Percentiles rank a stretch among this genome's conserved stretches.
phyloP scores from a whole-genome alignment of 2,797 vertebrate species.

The Pangasius sanitwongsei region DNA sequence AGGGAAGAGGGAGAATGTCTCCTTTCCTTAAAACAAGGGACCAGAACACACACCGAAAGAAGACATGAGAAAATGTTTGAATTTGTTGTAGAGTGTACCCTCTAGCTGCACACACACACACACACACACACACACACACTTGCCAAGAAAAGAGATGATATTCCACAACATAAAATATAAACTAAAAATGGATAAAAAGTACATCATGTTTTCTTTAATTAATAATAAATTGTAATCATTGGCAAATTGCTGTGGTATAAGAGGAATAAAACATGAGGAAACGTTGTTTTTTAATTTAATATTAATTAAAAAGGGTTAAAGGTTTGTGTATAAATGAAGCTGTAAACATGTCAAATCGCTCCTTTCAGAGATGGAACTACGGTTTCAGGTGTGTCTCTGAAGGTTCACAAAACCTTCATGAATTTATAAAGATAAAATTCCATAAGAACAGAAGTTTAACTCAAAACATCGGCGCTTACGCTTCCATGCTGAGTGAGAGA shows the following conservation, averaged over 20 bases:
- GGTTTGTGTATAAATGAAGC: neutral
- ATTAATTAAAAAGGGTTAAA: neutral
- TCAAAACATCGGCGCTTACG: neutral
- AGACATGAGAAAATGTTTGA: neutral
- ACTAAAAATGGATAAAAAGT: neutral
- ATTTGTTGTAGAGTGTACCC: conserved; percentile 14
- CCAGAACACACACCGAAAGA: neutral
- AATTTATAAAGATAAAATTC: neutral
- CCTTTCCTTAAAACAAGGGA: neutral
- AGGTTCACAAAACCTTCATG: neutral
- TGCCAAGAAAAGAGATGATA: neutral
- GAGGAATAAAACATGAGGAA: neutral
- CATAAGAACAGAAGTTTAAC: neutral
- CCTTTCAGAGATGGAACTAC: neutral
- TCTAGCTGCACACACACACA: neutral
- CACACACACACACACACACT: neutral
- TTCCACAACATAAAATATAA: neutral
- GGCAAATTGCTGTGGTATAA: neutral
- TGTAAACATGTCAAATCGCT: neutral
- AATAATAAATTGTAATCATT: neutral
- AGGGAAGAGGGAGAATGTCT: neutral
- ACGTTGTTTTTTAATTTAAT: too few relatives aligned
- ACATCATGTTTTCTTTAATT: neutral
- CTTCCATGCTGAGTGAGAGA: neutral
- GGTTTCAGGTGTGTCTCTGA: neutral